Evolutionary conservation across 92 coral and sea anemone species (phyloP), one percentile per base, ranked within the genome.

Genomic region (Pocillopora meandrina): DNA sequence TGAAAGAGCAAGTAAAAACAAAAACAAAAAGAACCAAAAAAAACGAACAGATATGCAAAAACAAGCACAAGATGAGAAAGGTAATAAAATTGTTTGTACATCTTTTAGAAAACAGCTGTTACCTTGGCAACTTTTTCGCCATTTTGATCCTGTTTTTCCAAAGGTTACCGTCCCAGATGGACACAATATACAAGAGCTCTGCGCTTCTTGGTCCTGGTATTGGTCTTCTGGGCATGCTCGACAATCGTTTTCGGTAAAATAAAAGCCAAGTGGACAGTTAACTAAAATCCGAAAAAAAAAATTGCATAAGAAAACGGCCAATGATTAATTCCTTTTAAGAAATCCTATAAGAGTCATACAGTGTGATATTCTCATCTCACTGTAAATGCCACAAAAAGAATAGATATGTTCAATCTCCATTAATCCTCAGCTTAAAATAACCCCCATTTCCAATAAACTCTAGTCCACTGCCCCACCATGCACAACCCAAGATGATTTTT

Each of bases 261-360:
- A 88, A 65, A 80, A 88, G 5, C 94, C 94, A 33, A 87, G 65
- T 23, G 94, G 94, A 65, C 94, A 91, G 71, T 78, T 86, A 9
- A 87, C 94, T 91, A 74, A 56, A 26, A 26, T 26, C 26, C 1
- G 31, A 26, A 61, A 61, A 5, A 2, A 33, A 60, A 19, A 10
- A 26, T 34, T 35, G 19, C 5, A 76, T 18, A 34, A 19, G 20
- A 0, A 19, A 65, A 23, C 11, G 31, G 31, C 20, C 31, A 65
- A 4, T 5, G 70, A 65, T 0, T 42, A 42, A 42, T 42, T 42
- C 7, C 31, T 0, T 26, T 26, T 26, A 26, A 26, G 52, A 42
- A 2, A 42, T 42, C 4, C 4, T 42, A 7, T 7, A 42, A 42
- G 0, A 42, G 7, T 42, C 4, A 42, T 42, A 42, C 52, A 7